Base-by-base conservation (phyloP, 2,888 invertebrate species). In the Griposia aprilina region DNA sequence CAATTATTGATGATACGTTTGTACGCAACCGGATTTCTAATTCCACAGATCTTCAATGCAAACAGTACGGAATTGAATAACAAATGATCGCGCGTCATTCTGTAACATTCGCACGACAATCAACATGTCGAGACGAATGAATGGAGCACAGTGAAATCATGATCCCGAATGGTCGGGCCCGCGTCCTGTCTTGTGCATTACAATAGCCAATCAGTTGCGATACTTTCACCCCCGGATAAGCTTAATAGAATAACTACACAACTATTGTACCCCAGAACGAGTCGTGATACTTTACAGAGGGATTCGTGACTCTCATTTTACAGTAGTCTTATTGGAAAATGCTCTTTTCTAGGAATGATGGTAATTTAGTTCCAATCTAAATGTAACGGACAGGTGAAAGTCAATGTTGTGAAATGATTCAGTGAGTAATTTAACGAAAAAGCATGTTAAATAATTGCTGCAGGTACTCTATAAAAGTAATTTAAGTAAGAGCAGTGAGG, bases 211-310 rank as follows among this genome's bases (percentile, higher is more conserved):
- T 95, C 96, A 95, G 93, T 90, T 91, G 91, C 86, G 88, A 91
- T 93, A 95, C 96, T 96, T 96, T 96, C 96, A 95, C 95, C 94
- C 95, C 93, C 91, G 90, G 93, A 93, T 92, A 93, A 93, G 92
- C 92, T 93, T 95, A 95, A 96, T 94, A 93, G 93, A 94, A 94
- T 94, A 94, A 95, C 94, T 94, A 94, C 91, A 89, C 92, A 91
- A 92, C 94, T 91, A 95, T 96, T 95, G 95, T 96, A 94, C 90
- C 91, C 93, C 87, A 91, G 92, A 93, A 90, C 88, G 88, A 94
- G 91, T 96, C 96, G 96, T 96, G 96, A 96, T 95, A 94, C 94
- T 94, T 93, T 94, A 93, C 92, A 93, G 93, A 91, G 93, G 94
- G 94, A 93, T 91, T 96, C 96, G 96, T 96, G 96, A 96, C 95